Evolutionary conservation across 2,797 vertebrate genomes (phyloP), one percentile per base, ranked within the genome.

Genomic region (Kryptopterus vitreolus): DNA sequence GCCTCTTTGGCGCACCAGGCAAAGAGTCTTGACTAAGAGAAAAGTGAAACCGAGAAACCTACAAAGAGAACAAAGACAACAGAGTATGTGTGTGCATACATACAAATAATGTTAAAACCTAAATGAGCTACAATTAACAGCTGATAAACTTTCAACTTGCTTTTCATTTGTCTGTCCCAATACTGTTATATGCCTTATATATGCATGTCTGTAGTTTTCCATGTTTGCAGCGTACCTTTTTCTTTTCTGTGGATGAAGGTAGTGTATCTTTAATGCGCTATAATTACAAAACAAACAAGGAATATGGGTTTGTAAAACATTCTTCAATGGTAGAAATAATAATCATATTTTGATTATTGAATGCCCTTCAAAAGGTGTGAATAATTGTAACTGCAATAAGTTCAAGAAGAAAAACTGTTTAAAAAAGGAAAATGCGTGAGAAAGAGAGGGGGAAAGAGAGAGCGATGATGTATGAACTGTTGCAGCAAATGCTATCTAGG

Each of bases 1-100:
- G 94, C 86, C 88, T 95, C 79, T 92, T 94, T 0, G 90, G 85
- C 2, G 76, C 55, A 11, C 91, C 16, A 13, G 87, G 74, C 4
- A 86, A 83, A 0, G 86, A 87, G 0, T 95, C 96, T 91, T 97
- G 96, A 87, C 95, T 96, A 35, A 85, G 88, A 2, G 90, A 91
- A 86, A 94, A 90, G 29, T 95, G 90, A 15, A 93, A 92, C 53
- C 80, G 86, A 68, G 91, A 91, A 69, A 92, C 86, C 96, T 98
- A 91, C 81, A 66, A 84, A 85, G 59, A 90, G 81, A 77, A 89
- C 0, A 83, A 4, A 12, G 13, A 61, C 50, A 15, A 22, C 52
- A 78, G 79, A 77, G 38, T n/a, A 43, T 43, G 38, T 43, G 38
- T 43, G 8, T 7, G 38, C 3, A 4, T 7, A 4, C 38, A 38